Evolutionary conservation across 2,113 vertebrate species (phyloP), one percentile per base, ranked within the genome.

Genomic region (Paratilapia polleni): DNA sequence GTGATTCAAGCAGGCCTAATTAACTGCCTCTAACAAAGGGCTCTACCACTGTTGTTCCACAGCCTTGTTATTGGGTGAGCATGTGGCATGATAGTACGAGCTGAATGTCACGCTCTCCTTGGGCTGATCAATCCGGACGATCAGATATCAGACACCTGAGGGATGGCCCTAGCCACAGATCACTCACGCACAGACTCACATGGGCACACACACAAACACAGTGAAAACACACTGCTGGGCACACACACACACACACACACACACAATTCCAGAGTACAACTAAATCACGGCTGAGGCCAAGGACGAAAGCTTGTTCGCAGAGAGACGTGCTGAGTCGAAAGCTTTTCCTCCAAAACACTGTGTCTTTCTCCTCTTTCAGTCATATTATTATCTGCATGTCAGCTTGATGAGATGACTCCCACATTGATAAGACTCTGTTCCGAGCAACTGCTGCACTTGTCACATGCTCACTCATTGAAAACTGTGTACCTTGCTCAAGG

Each of bases 21-120:
- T 92, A 92, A 95, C 90, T 93, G 83, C 77, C 66, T 70, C 61
- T 57, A 74, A 84, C 76, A 79, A 87, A 88, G 80, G 80, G 78
- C 60, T 74, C 66, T 19, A n/a, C 58, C 15, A 8, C 43, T 19
- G 49, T 59, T 47, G 60, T 81, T 84, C 56, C 31, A 10, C 56
- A 28, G 73, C 31, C 76, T 82, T 80, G 85, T 86, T 82, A 85
- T 87, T 87, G 88, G 92, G 60, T 12, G 78, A 85, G 85, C 88
- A 60, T 38, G 76, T 52, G 59, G 82, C 82, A 66, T 60, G 82
- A 87, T 86, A 84, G 77, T 63, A 79, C 56, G 10, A 90, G 90
- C 89, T 94, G 94, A 95, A 96, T 90, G 95, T 95, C 95, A 94
- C 62, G 62, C 89, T 95, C 91, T 95, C 94, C 95, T 95, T 96